These are phyloP conservation scores for Acrobasis suavella DNA, from an alignment of 2,888 invertebrate genomes.

Conservation along the genomic window DNA sequence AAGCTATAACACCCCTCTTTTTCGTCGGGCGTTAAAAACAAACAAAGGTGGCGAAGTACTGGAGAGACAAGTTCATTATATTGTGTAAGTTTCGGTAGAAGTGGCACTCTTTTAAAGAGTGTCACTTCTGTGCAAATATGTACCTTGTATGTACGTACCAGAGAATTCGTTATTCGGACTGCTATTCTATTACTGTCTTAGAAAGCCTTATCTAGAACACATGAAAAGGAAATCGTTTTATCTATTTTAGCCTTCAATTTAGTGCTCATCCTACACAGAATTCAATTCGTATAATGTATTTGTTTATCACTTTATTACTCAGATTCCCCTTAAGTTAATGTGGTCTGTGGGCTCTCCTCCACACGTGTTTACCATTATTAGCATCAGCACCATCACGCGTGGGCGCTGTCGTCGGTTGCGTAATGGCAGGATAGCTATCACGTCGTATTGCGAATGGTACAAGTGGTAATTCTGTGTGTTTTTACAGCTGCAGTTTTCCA, in stretches of 20 bases:
- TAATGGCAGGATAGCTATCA: conserved; percentile 49
- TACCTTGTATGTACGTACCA: too few relatives aligned
- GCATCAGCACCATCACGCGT: conserved; percentile 49
- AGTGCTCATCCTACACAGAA: neutral
- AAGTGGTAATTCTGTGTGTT: conserved; percentile 69
- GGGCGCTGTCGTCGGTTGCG: conserved; percentile 46
- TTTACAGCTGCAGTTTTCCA: conserved; percentile 76
- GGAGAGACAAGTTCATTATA: too few relatives aligned
- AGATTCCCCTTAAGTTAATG: conserved; percentile 19
- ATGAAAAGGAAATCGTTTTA: neutral
- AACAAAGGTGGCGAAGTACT: too few relatives aligned
- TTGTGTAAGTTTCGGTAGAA: too few relatives aligned
- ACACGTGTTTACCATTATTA: conserved; percentile 35
- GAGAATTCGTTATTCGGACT: too few relatives aligned
- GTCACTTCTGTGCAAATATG: too few relatives aligned
- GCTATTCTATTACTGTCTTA: too few relatives aligned
- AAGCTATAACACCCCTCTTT: too few relatives aligned
- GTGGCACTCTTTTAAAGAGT: too few relatives aligned
- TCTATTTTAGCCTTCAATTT: neutral
- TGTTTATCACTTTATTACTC: conserved; percentile 21
- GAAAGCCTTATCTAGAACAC: neutral
- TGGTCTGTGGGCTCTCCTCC: conserved; percentile 20
- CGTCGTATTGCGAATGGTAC: conserved; percentile 49
- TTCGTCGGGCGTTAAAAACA: too few relatives aligned
- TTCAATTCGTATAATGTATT: conserved; percentile 23